Evolutionary conservation across 2,113 vertebrate genomes (phyloP).

Genomic region (Carassius gibelio): DNA sequence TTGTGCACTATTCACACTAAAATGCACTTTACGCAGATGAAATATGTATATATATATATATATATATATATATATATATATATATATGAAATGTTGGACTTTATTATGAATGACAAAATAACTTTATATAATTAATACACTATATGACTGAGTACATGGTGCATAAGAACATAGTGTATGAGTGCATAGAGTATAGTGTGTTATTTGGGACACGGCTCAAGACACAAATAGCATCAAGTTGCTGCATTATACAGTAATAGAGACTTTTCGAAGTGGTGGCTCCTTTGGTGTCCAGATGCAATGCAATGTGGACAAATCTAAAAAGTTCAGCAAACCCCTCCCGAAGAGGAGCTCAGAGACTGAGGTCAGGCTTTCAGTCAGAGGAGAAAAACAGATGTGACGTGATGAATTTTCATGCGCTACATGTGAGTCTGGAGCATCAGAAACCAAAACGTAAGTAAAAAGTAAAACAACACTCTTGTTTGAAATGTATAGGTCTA

Average conservation of each 20-base stretch:
- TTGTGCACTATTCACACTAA: too few relatives aligned
- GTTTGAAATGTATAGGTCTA: background rate
- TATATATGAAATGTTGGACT: too few relatives aligned
- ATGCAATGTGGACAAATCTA: background rate
- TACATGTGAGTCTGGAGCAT: background rate
- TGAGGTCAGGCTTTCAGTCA: conserved; percentile 18
- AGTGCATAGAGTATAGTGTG: too few relatives aligned
- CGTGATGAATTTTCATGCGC: conserved; percentile 9
- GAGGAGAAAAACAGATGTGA: conserved; percentile 31
- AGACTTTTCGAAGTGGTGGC: background rate
- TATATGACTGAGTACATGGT: too few relatives aligned
- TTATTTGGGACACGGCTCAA: too few relatives aligned
- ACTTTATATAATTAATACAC: too few relatives aligned
- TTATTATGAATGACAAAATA: too few relatives aligned
- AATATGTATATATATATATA: too few relatives aligned
- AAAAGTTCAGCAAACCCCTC: conserved; percentile 1
- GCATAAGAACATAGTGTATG: too few relatives aligned
- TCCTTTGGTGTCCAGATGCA: background rate
- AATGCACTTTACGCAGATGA: too few relatives aligned
- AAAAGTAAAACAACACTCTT: too few relatives aligned
- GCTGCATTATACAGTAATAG: background rate
- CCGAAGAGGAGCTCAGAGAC: background rate
- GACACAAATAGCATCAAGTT: background rate
- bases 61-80: too few relatives aligned
- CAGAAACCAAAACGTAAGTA: background rate